These are phyloP conservation scores for Balearica regulorum DNA, from an alignment of 2,797 vertebrate genomes.

Conservation along the genomic window DNA sequence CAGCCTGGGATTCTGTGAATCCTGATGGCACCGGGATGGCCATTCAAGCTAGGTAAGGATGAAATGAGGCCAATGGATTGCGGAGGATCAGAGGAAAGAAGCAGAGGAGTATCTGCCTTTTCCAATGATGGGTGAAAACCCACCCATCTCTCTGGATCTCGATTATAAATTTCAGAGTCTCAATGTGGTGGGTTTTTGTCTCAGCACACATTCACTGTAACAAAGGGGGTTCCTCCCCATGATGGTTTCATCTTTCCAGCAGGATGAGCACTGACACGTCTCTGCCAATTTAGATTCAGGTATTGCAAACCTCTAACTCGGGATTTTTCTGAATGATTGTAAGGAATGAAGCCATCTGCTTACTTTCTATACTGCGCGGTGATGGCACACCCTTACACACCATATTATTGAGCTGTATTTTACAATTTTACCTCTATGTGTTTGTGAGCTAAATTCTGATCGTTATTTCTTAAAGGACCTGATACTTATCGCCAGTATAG, in stretches of 20 bases:
- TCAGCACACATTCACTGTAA: not conserved
- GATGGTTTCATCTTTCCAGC: not conserved
- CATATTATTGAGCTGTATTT: not conserved
- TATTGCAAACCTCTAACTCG: not conserved
- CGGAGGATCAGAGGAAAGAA: not conserved
- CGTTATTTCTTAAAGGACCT: not conserved
- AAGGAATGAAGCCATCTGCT: not conserved
- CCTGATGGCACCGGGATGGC: not conserved
- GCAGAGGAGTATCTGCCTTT: not conserved
- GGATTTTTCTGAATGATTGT: not conserved
- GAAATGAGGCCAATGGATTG: not conserved
- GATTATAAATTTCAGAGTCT: not conserved
- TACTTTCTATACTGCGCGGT: not conserved
- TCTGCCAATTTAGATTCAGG: not conserved
- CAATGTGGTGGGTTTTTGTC: fast-evolving
- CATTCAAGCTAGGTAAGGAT: not conserved
- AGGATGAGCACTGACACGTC: not conserved
- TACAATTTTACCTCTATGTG: not conserved
- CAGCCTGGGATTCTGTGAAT: not conserved
- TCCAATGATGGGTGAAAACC: not conserved
- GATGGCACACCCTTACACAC: not conserved
- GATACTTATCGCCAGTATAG: not conserved
- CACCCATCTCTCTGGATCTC: not conserved
- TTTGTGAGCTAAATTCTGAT: not conserved
- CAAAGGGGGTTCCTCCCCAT: not conserved